Evolutionary conservation across 2,113 vertebrate genomes (phyloP).

Genomic region (Tor tambroides): DNA sequence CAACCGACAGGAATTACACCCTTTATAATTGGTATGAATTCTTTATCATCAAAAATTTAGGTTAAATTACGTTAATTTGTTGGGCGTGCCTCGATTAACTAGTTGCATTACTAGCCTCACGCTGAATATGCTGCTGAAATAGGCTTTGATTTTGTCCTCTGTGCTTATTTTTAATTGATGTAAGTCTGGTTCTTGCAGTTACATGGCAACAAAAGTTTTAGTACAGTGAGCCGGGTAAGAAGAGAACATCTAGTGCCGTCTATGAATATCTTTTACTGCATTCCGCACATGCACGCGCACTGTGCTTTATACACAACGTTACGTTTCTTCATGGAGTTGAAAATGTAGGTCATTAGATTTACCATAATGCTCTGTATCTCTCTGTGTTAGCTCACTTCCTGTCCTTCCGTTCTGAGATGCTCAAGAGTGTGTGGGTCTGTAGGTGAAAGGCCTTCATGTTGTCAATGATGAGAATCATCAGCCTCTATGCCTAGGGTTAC

Average conservation of each 20-base stretch:
- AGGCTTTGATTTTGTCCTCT: not conserved
- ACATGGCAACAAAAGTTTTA: constrained; percentile 21
- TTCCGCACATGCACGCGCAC: constrained; percentile 22
- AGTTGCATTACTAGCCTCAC: not conserved
- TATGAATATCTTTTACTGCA: constrained; percentile 34
- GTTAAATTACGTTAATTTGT: not conserved
- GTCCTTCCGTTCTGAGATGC: not conserved
- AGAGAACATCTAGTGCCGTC: constrained; percentile 18
- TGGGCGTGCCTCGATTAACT: not conserved
- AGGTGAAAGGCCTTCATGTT: not conserved
- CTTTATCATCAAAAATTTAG: not conserved
- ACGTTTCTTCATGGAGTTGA: constrained; percentile 33
- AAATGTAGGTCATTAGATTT: constrained; percentile 55
- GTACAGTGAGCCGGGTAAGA: not conserved
- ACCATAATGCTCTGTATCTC: constrained; percentile 26
- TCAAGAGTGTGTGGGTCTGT: not conserved
- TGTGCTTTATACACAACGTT: not conserved
- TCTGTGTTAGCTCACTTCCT: constrained; percentile 33
- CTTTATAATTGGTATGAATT: not conserved
- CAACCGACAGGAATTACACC: constrained; percentile 52
- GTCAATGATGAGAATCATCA: constrained; percentile 35
- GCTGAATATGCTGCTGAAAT: not conserved
- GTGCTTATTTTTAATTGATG: not conserved
- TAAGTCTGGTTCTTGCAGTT: constrained; percentile 3
- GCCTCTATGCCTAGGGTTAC: constrained; percentile 53